Percentiles rank a stretch among this genome's conserved stretches.
Conservation (phyloP, 2,797 vertebrate species). For the Alectoris magna region DNA sequence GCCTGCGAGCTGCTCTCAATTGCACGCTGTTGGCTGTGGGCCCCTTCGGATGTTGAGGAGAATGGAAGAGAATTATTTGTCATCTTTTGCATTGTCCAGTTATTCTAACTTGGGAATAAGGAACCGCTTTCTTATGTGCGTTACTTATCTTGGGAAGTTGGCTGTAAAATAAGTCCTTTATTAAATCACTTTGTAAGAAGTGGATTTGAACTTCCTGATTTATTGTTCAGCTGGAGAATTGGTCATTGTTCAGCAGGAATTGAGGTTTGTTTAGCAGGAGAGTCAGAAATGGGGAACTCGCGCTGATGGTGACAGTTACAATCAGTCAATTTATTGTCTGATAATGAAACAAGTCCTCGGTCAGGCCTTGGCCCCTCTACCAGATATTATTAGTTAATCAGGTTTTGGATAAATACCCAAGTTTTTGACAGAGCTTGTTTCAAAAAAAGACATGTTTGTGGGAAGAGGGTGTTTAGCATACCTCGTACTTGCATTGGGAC, state of each 20-base stretch:
- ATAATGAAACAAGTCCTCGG: slow-evolving; percentile 25
- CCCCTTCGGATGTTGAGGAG: neutral
- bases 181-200: slow-evolving; percentile 51
- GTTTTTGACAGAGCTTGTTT: neutral
- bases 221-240: slow-evolving; percentile 49
- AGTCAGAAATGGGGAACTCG: slow-evolving; percentile 44
- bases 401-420: neutral
- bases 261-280: slow-evolving; percentile 46
- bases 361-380: neutral
- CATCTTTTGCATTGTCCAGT: slow-evolving; percentile 42
- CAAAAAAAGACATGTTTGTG: neutral
- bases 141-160: slow-evolving; percentile 64
- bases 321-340: slow-evolving; percentile 32
- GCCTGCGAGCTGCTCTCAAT: neutral
- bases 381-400: neutral
- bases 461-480: neutral
- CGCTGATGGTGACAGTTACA: slow-evolving; percentile 31
- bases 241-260: slow-evolving; percentile 43
- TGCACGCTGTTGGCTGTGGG: neutral
- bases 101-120: slow-evolving; percentile 50
- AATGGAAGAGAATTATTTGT: slow-evolving; percentile 28
- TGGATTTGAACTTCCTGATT: slow-evolving; percentile 59
- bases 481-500: neutral
- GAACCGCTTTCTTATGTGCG: slow-evolving; percentile 52
- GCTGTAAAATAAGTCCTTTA: slow-evolving; percentile 37